These are phyloP conservation scores for Lucifuga dentata DNA, from an alignment of 2,113 vertebrate species.

Conservation along the genomic window DNA sequence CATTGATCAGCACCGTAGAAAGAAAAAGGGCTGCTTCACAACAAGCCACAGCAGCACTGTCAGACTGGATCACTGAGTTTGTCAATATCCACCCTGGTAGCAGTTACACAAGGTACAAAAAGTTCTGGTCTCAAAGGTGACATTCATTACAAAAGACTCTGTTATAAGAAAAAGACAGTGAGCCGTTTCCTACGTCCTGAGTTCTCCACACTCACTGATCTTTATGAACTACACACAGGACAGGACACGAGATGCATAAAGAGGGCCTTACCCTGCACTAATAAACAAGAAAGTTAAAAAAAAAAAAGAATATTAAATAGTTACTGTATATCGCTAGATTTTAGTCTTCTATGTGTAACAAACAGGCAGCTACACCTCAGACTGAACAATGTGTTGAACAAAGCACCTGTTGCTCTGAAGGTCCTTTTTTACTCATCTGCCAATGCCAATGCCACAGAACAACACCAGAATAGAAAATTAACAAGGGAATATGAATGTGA, in stretches of 20 bases:
- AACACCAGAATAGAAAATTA: conserved; percentile 13
- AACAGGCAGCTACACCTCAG: background rate
- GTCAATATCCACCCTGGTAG: conserved; percentile 42
- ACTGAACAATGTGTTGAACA: background rate
- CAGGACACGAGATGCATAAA: too few relatives aligned
- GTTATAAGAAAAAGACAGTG: conserved; percentile 4
- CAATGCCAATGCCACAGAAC: conserved; percentile 15
- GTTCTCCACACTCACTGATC: background rate
- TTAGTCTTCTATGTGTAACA: background rate
- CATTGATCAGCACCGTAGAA: conserved; percentile 53
- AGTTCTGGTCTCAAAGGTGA: conserved; percentile 5
- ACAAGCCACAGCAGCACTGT: conserved; percentile 34
- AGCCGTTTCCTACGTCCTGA: background rate
- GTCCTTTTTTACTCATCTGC: conserved; percentile 8
- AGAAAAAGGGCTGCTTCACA: conserved; percentile 34
- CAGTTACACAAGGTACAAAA: conserved; percentile 34
- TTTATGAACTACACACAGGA: too few relatives aligned
- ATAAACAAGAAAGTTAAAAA: too few relatives aligned
- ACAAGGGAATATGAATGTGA: background rate
- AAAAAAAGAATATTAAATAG: too few relatives aligned
- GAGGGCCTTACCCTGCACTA: too few relatives aligned
- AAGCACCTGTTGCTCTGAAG: background rate
- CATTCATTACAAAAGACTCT: conserved; percentile 3
- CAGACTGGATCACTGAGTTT: conserved; percentile 56
- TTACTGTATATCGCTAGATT: too few relatives aligned